Conservation (phyloP, 2,888 invertebrate species). For the Rambutsinella grinnellia region DNA sequence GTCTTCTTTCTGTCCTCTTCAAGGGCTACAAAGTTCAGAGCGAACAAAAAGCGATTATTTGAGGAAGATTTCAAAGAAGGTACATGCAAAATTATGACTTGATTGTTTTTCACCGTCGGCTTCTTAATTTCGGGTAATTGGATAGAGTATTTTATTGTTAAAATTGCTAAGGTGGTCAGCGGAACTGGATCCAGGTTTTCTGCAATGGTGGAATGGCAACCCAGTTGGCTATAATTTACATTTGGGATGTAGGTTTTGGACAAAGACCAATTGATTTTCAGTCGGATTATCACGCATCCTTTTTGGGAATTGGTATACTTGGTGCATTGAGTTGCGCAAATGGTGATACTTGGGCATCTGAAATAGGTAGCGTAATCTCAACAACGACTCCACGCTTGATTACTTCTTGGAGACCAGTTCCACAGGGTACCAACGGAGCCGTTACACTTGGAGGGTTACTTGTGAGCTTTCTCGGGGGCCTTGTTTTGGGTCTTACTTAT, state of each 20-base stretch:
- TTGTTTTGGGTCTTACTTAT: constrained; percentile 79
- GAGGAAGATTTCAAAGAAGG: constrained; percentile 87
- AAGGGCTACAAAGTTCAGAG: constrained; percentile 83
- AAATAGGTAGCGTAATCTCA: constrained; percentile 83
- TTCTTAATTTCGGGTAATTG: neutral
- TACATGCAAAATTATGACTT: too few relatives aligned
- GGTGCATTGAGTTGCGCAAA: constrained; percentile 84
- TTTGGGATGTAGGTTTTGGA: constrained; percentile 83
- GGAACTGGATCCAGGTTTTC: constrained; percentile 90
- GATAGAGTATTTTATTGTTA: neutral
- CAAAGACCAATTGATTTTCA: constrained; percentile 85
- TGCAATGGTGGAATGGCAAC: constrained; percentile 92
- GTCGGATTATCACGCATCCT: constrained; percentile 82
- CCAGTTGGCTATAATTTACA: constrained; percentile 79
- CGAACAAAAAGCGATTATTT: constrained; percentile 76
- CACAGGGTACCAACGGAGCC: constrained; percentile 89
- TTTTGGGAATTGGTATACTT: constrained; percentile 84
- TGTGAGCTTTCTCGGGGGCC: constrained; percentile 77
- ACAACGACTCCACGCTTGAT: constrained; percentile 78
- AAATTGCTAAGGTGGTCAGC: constrained; percentile 79
- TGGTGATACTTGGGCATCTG: constrained; percentile 94
- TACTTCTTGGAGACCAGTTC: constrained; percentile 81
- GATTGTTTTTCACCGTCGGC: too few relatives aligned
- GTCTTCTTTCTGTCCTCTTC: constrained; percentile 86
- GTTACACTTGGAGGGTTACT: constrained; percentile 76